These are phyloP conservation scores for Hemicrepidius hirtus DNA, from an alignment of 2,888 invertebrate species.

Conservation along the genomic window DNA sequence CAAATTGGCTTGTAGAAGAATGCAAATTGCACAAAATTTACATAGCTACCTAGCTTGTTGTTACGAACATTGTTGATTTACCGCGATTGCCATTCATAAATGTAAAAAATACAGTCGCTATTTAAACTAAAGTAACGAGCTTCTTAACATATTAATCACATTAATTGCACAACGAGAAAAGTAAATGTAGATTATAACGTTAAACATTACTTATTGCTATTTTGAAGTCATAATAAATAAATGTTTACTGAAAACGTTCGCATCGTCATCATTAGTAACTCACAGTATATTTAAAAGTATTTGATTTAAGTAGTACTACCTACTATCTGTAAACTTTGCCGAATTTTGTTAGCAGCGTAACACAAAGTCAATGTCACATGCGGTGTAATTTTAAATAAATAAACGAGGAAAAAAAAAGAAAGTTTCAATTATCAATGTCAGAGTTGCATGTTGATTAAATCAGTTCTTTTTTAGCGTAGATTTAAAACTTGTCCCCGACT, in stretches of 20 bases:
- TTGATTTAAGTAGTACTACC: too few species aligned
- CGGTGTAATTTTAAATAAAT: background rate
- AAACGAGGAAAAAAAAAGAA: conserved; percentile 18
- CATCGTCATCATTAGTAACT: too few species aligned
- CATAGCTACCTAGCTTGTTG: conserved; percentile 7
- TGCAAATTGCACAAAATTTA: conserved; percentile 13
- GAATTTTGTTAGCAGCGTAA: background rate
- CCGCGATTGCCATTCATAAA: conserved; percentile 6
- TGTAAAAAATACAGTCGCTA: conserved; percentile 1
- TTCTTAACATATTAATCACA: conserved; percentile 17
- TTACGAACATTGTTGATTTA: background rate
- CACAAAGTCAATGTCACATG: conserved; percentile 27
- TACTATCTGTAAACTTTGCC: background rate
- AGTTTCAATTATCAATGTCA: conserved; percentile 26
- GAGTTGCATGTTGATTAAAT: conserved; percentile 5
- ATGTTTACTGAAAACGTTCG: too few species aligned
- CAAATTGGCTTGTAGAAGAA: conserved; percentile 11
- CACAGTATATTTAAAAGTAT: too few species aligned
- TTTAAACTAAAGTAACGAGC: background rate
- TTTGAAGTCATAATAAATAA: too few species aligned
- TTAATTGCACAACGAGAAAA: background rate
- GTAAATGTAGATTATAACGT: background rate
- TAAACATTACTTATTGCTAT: too few species aligned
- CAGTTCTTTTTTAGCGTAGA: conserved; percentile 2
- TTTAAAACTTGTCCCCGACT: conserved; percentile 16